Conservation (phyloP, 1,140 invertebrate species). For the Hylyphantes graminicola region DNA sequence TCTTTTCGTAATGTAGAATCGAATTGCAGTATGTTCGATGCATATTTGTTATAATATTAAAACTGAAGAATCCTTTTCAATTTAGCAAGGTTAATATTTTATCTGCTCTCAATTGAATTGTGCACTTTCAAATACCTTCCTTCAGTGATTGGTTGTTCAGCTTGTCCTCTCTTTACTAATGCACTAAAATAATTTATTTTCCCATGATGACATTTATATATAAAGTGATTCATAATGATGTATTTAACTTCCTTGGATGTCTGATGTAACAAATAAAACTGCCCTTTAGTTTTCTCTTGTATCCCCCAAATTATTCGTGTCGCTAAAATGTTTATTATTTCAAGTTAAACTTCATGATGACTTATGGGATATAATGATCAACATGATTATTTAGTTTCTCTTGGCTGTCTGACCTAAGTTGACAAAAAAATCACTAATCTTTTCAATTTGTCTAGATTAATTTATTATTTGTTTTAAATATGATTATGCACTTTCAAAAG, state of each 20-base stretch:
- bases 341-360: not conserved
- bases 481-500: too few species aligned
- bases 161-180: too few species aligned
- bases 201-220: not conserved
- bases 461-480: not conserved
- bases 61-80: not conserved
- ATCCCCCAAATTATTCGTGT: too few species aligned
- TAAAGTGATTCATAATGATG: constrained; percentile 41
- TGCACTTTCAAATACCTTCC: too few species aligned
- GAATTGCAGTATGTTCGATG: too few species aligned
- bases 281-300: not conserved
- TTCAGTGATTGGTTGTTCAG: too few species aligned
- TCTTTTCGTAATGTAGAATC: not conserved
- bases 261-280: not conserved
- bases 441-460: not conserved
- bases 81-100: not conserved
- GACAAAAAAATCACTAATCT: not conserved
- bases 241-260: constrained; percentile 49
- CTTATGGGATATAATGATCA: too few species aligned
- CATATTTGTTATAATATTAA: not conserved
- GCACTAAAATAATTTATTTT: not conserved
- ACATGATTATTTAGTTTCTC: not conserved
- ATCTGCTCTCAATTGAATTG: not conserved
- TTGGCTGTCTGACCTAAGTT: constrained; percentile 1
- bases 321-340: too few species aligned